Evolutionary conservation across 2,797 vertebrate genomes (phyloP), one percentile per base, ranked within the genome.

Genomic region (Spea hammondii): DNA sequence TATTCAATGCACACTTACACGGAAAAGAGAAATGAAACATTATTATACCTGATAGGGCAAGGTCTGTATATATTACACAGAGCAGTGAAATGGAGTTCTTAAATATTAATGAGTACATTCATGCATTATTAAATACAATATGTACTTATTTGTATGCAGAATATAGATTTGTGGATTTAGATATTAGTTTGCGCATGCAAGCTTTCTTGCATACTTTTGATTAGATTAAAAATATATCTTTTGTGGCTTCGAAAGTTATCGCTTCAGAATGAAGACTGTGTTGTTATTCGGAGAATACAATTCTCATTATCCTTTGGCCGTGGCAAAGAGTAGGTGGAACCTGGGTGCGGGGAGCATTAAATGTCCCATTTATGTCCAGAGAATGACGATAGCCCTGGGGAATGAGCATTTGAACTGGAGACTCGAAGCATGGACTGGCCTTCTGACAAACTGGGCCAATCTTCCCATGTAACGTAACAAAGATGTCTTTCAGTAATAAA

Each of bases 101-200:
- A 82, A 82, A 77, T 82, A 82, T 82, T 82, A 77, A 82, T 82
- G 75, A 82, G 79, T 69, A 82, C 79, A 82, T 82, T 82, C 79
- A 82, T 82, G 73, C 75, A 82, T 82, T 77, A 82, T 82, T 82
- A 69, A 82, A 70, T 53, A 73, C 59, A 73, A 82, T 82, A 77
- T 82, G 64, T 76, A 77, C 76, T 82, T 77, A 77, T 82, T 82
- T 82, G 74, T 74, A 82, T 82, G 79, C 79, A 82, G 73, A 82
- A 70, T 82, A 77, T 73, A 77, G 74, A 73, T 82, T 77, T 82
- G 74, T 74, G 72, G 75, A 74, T 74, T 77, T 77, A 82, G 79
- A 74, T 77, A 77, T 82, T 82, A 70, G 69, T 67, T 77, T 69
- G 55, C 64, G 65, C 65, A 51, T 54, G 50, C 64, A 64, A 55